These are phyloP conservation scores for Tetramorium alpestre DNA, from an alignment of 1,140 invertebrate genomes.

Conservation along the genomic window DNA sequence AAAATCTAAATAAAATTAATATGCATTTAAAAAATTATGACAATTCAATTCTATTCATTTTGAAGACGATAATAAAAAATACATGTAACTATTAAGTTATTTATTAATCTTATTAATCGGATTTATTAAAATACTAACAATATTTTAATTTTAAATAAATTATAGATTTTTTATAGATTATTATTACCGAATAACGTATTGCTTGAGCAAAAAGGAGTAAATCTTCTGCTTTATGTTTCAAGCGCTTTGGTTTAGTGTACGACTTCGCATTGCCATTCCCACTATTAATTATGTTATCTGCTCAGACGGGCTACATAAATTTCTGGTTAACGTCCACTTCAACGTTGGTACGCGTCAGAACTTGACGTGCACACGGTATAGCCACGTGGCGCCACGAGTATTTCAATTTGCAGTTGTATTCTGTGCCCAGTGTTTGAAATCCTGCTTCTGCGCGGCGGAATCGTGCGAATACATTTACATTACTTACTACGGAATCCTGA, in stretches of 20 bases:
- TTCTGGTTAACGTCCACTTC: slow-evolving; percentile 60
- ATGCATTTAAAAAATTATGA: not conserved
- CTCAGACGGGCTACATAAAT: slow-evolving; percentile 59
- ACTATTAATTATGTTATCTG: slow-evolving; percentile 59
- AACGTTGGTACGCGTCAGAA: slow-evolving; percentile 48
- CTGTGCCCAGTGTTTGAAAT: slow-evolving; percentile 51
- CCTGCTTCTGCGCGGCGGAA: slow-evolving; percentile 49
- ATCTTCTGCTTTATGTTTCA: not conserved
- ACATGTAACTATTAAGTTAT: not conserved
- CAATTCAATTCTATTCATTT: not conserved
- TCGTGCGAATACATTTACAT: slow-evolving; percentile 72
- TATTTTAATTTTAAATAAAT: slow-evolving; percentile 12
- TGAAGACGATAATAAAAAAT: not conserved
- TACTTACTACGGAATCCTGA: slow-evolving; percentile 65
- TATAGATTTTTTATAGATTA: not conserved
- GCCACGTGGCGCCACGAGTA: slow-evolving; percentile 50
- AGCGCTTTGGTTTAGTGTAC: not conserved
- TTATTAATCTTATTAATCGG: not conserved
- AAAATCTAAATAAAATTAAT: not conserved
- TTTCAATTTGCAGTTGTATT: slow-evolving; percentile 73
- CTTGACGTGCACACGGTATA: slow-evolving; percentile 34
- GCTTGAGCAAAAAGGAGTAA: not conserved
- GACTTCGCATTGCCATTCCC: not conserved
- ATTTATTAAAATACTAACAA: not conserved
- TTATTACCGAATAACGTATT: not conserved